phyloP scores from a whole-genome alignment of 2,888 invertebrate genomes.

The Tanytarsus gracilentus region DNA sequence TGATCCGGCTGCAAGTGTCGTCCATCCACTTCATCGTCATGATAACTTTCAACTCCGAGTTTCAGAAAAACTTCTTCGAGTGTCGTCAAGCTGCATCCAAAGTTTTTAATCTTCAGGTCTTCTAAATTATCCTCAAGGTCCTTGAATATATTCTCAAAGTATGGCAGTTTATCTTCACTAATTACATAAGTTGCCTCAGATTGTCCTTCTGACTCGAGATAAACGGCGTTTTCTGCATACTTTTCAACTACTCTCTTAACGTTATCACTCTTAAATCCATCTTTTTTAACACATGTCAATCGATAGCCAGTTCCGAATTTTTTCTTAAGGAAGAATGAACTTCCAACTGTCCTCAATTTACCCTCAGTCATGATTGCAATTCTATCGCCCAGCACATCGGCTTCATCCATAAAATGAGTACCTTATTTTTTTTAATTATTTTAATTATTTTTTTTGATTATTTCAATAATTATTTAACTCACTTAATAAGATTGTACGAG shows the following conservation, averaged over 20 bases:
- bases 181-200: constrained; percentile 64
- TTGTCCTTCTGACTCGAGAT: constrained; percentile 62
- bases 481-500: constrained; percentile 70
- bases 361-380: constrained; percentile 83
- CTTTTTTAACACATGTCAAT: constrained; percentile 51
- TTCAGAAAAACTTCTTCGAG: constrained; percentile 85
- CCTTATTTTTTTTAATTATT: too few relatives aligned
- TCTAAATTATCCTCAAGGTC: constrained; percentile 54
- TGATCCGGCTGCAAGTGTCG: too few relatives aligned
- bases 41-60: constrained; percentile 47
- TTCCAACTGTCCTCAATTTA: constrained; percentile 68
- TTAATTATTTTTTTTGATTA: too few relatives aligned
- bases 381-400: constrained; percentile 75
- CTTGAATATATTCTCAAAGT: constrained; percentile 59
- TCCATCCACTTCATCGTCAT: constrained; percentile 28
- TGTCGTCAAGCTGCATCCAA: constrained; percentile 75
- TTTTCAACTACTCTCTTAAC: constrained; percentile 53
- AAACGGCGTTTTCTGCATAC: constrained; percentile 55
- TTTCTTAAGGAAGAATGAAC: constrained; percentile 71
- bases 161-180: constrained; percentile 50
- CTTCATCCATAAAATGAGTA: constrained; percentile 87
- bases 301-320: constrained; percentile 80
- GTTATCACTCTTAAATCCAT: constrained; percentile 44
- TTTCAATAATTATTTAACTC: too few relatives aligned
- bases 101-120: constrained; percentile 59